phyloP scores from a whole-genome alignment of 2,797 vertebrate genomes.

The Pangasius djambal region DNA sequence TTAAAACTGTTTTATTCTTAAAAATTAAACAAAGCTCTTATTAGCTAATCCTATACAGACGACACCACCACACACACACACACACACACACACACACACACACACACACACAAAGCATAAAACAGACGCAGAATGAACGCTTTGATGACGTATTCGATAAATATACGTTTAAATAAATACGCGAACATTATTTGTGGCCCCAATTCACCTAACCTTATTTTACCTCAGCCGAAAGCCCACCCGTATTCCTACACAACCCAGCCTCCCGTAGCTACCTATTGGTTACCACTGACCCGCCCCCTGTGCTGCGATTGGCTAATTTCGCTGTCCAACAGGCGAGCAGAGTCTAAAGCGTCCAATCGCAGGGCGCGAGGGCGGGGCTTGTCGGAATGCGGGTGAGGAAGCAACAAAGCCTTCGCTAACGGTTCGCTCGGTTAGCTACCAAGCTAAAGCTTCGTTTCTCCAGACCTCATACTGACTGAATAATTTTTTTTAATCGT shows the following conservation, averaged over 20 bases:
- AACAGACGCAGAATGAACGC: background rate
- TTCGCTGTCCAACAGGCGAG: background rate
- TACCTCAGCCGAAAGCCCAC: background rate
- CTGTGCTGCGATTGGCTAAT: background rate
- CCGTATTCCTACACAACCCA: background rate
- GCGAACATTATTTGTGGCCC: background rate
- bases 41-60: too few relatives aligned
- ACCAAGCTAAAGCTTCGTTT: background rate
- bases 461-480: background rate
- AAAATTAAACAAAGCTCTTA: background rate
- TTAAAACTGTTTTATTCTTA: background rate
- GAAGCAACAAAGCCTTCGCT: conserved; percentile 18
- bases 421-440: background rate
- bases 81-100: background rate
- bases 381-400: background rate
- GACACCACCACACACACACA: background rate
- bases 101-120: background rate
- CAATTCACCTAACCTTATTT: background rate
- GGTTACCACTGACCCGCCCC: background rate
- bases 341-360: background rate
- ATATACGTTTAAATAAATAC: background rate
- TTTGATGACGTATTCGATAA: background rate
- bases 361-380: background rate
- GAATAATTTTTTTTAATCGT: background rate
- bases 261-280: background rate